A percentile compares a stretch with the other conserved stretches of the same genome.
Conservation (phyloP, 37 sponge, comb jelly and placozoan genomes). For the Cliona cf. orientalis region DNA sequence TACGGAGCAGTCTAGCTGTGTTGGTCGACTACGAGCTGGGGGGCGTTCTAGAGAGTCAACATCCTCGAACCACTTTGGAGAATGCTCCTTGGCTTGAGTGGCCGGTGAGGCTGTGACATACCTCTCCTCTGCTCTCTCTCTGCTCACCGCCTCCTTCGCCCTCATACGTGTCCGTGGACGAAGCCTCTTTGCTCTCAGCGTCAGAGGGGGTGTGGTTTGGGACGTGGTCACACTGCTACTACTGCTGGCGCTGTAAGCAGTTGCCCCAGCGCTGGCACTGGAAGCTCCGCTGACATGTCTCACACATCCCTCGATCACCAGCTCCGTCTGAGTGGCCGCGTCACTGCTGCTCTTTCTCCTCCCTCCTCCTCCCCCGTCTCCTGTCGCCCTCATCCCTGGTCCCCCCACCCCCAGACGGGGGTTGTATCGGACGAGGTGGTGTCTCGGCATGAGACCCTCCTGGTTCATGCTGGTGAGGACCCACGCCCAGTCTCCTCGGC, state of each 20-base stretch:
- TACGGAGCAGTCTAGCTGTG: neutral
- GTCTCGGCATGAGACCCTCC: slow-evolving; percentile 57
- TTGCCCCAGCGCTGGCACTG: neutral
- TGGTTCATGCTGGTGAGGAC: slow-evolving; percentile 9
- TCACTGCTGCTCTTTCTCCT: neutral
- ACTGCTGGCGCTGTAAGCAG: slow-evolving; percentile 6
- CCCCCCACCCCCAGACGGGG: neutral
- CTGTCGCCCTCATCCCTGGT: neutral
- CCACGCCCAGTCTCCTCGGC: slow-evolving; percentile 65
- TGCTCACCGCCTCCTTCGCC: neutral
- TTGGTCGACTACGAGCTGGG: neutral
- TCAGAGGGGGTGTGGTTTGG: neutral
- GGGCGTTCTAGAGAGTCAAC: neutral
- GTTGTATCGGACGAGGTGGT: slow-evolving; percentile 28
- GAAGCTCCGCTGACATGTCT: neutral
- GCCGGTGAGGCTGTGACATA: neutral
- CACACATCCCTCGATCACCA: neutral
- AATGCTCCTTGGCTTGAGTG: neutral
- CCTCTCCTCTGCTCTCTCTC: neutral
- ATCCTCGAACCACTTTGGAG: neutral
- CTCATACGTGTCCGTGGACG: neutral
- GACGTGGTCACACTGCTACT: neutral
- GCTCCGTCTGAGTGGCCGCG: slow-evolving; percentile 27
- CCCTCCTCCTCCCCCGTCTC: neutral
- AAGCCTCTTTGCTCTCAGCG: neutral